Conservation (phyloP, 2,113 vertebrate genomes). For the Dasyornis broadbenti region DNA sequence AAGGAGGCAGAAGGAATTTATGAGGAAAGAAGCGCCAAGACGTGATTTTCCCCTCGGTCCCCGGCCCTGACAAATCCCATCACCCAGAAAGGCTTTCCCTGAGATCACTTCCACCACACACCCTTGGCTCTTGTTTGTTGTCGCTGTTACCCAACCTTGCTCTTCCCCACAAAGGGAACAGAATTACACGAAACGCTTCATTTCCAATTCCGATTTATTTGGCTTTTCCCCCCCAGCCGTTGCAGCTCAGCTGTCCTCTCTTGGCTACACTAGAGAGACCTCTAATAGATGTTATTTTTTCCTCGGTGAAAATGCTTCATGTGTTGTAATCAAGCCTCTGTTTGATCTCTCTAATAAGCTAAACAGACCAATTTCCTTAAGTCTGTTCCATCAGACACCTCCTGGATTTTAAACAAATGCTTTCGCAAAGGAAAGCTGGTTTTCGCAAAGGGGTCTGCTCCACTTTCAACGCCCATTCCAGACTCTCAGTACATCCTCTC, state of each 20-base stretch:
- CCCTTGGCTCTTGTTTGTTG: background rate
- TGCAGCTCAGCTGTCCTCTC: slow-evolving; percentile 18
- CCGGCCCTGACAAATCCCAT: background rate
- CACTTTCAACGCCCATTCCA: background rate
- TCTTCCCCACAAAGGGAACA: background rate
- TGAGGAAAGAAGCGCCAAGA: background rate
- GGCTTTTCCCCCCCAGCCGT: background rate
- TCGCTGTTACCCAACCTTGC: slow-evolving; percentile 1
- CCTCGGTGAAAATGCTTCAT: background rate
- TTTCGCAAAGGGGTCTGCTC: background rate
- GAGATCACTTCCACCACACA: background rate
- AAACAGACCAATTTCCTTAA: slow-evolving; percentile 20
- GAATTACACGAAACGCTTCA: slow-evolving; percentile 31
- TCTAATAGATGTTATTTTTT: slow-evolving; percentile 42
- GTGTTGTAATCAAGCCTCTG: background rate
- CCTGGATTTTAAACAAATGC: background rate
- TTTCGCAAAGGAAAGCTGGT: background rate
- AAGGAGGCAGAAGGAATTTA: background rate
- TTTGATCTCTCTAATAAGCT: slow-evolving; percentile 40
- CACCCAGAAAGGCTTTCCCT: background rate
- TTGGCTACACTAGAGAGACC: background rate
- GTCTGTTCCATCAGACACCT: background rate
- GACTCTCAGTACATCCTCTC: background rate
- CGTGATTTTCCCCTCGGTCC: background rate
- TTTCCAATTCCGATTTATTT: slow-evolving; percentile 23